Conservation (phyloP, 2,113 vertebrate genomes). For the Aptenodytes forsteri region DNA sequence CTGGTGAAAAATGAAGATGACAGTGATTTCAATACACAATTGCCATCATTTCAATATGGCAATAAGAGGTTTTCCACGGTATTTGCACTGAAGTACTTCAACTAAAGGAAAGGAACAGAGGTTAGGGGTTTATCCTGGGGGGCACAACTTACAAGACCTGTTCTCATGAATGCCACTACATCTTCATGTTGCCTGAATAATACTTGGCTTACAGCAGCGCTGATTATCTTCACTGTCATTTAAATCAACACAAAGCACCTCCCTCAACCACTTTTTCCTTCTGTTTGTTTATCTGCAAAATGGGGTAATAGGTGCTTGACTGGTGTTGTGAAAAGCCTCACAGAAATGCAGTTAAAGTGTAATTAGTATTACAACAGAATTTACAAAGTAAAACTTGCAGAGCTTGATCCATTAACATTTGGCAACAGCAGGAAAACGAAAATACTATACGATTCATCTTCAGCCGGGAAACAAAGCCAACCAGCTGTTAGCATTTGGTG, state of each 20-base stretch:
- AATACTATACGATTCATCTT: slow-evolving; percentile 34
- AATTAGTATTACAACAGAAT: slow-evolving; percentile 18
- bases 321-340: neutral
- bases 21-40: neutral
- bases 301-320: neutral
- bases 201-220: neutral
- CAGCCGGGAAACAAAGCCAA: slow-evolving; percentile 14
- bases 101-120: neutral
- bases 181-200: neutral
- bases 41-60: neutral
- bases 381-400: slow-evolving; percentile 4
- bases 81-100: neutral
- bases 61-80: neutral
- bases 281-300: neutral
- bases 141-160: neutral
- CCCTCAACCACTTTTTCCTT: neutral
- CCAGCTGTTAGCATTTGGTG: slow-evolving; percentile 51
- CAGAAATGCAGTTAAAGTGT: neutral
- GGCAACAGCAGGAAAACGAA: neutral
- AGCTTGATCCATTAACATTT: neutral
- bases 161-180: neutral
- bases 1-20: neutral
- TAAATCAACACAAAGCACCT: neutral
- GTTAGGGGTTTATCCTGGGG: neutral
- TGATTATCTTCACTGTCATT: neutral